Base-by-base conservation (phyloP, 2,797 vertebrate species). In the Diplodus sargus region DNA sequence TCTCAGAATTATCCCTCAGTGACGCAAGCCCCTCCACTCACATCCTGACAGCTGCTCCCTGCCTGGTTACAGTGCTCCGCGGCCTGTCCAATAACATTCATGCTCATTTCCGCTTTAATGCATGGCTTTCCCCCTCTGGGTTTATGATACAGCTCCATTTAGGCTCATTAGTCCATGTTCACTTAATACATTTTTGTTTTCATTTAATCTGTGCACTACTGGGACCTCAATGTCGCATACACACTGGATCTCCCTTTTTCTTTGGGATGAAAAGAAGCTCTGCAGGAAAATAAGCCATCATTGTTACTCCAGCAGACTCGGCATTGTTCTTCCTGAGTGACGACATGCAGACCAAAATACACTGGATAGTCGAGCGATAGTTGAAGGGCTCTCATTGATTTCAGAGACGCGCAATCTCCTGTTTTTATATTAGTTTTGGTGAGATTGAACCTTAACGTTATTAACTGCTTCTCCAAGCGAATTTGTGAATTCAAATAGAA, bases 31-130 rank as follows among this genome's bases (percentile, higher is more conserved):
- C 88, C 90, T 94, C 92, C 93, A 91, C 91, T 93, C 91, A 94
- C 92, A 93, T 94, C 93, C 94, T 94, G 94, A 93, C 94, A 94
- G 94, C 94, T 95, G 94, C 93, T 92, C 85, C 91, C 89, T 93
- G 91, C 90, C 90, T 90, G 90, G 90, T 91, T 93, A 92, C 91
- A 92, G 84, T 60, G 76, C 90, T 88, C 75, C 78, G 83, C 65
- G 78, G 82, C 89, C 89, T 60, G 85, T 90, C 93, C 92, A 94
- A 93, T 94, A 90, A 91, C 85, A 85, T 91, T 86, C 88, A 88
- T 65, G 71, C 61, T 92, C 74, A 90, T 92, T 94, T 94, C 93
- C 90, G 76, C 84, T 83, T 84, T 73, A 87, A 82, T 86, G 85
- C 72, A 65, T 57, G 76, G 63, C 77, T 79, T 88, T 53, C 60